Evolutionary conservation across 2,113 vertebrate genomes (phyloP).

Genomic region (Beaufortia kweichowensis): DNA sequence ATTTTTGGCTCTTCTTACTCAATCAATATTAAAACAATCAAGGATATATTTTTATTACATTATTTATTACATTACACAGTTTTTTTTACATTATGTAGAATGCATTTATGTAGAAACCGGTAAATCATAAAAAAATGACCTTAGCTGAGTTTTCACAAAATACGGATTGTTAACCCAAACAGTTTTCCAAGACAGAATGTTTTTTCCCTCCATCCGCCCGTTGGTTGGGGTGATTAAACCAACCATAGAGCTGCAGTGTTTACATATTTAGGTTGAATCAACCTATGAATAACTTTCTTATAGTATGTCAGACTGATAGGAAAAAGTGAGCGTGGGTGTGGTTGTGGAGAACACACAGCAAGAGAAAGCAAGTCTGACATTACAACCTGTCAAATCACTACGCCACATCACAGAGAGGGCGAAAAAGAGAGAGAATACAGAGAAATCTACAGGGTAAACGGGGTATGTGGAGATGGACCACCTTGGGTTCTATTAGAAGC

Average conservation of each 20-base stretch:
- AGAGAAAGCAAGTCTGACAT: conserved; percentile 33
- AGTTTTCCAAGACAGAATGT: too few species aligned
- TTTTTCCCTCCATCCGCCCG: too few species aligned
- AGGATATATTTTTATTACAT: too few species aligned
- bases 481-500: conserved; percentile 36
- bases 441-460: conserved; percentile 11
- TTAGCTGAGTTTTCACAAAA: too few species aligned
- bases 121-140: too few species aligned
- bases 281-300: conserved; percentile 15
- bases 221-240: conserved; percentile 5
- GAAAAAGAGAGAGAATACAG: conserved; percentile 37
- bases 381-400: conserved; percentile 50
- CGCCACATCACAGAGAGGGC: conserved; percentile 51
- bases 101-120: too few species aligned
- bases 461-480: conserved; percentile 19
- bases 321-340: conserved; percentile 36
- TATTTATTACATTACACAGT: too few species aligned
- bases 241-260: too few species aligned
- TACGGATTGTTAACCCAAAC: too few species aligned
- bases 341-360: conserved; percentile 47
- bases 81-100: too few species aligned
- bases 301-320: conserved; percentile 36
- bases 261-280: conserved; percentile 23
- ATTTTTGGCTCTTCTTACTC: too few species aligned
- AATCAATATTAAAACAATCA: too few species aligned